Base-by-base conservation (phyloP, 1,140 invertebrate genomes). In the Nautilus pompilius region DNA sequence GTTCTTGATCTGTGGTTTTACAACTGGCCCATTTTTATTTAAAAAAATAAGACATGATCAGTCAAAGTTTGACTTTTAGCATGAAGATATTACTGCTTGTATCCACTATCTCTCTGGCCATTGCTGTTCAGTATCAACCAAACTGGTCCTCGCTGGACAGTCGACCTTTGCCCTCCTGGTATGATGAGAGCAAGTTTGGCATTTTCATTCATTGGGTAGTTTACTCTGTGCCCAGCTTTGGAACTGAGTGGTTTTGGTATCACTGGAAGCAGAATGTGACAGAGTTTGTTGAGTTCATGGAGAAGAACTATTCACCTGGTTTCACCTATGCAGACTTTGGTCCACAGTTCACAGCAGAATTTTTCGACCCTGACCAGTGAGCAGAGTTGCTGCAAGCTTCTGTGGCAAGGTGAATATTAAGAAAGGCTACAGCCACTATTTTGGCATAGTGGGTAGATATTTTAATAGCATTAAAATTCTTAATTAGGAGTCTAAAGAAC, bases 121-220 rank as follows among this genome's bases (percentile, higher is more conserved):
- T 17, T 33, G 61, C 58, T 10, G 48, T 17, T 13, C 60, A 62
- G 45, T 75, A 73, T 60, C 30, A 69, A 41, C 73, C 73, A 0
- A 71, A 67, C 24, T 82, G 81, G 81, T 46, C 67, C 0, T 82
- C 81, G n/a, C 54, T 82, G 30, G 81, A 82, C 59, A 69, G 64
- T 0, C 68, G 81, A 8, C 80, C 80, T 0, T 56, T 80, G 24
- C 81, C 81, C 0, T 20, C 22, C 3, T 82, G 81, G 81, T 82
- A 74, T 60, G 81, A 82, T 51, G 70, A 80, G 4, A 73, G 69
- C 26, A 82, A 82, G 69, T 67, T 82, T 36, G 81, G 80, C 8
- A 82, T 82, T 51, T 82, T 82, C 66, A 61, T 82, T 8, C 81
- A 82, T 62, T 82, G 79, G 79, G 79, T 79, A 13, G 73, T 80